Base-by-base conservation (phyloP, 2,888 invertebrate species). In the Lasioglossum oenotherae region DNA sequence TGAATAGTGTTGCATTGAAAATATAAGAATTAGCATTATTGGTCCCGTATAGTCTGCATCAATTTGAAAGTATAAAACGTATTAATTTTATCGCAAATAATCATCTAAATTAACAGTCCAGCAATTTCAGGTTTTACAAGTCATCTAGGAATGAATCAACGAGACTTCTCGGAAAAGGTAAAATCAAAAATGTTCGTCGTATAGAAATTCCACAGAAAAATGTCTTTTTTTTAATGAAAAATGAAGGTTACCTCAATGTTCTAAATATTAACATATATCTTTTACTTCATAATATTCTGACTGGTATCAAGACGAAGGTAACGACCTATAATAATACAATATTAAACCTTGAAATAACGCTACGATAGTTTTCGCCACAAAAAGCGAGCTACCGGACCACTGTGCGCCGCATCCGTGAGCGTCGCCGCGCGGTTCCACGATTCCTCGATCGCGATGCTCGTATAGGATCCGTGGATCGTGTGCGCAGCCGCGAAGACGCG, bases 401-500 rank as follows among this genome's bases (percentile, higher is more conserved):
- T n/a, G n/a, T n/a, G n/a, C n/a, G n/a, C n/a, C n/a, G n/a, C n/a
- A n/a, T n/a, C n/a, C n/a, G 31, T 14, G 31, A 6, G 64, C 64
- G 16, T 64, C 14, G 27, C 4, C 64, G 27, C 31, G 60, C n/a
- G 49, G 35, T 69, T 69, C 35, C 49, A 49, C 69, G 69, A 78
- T 74, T 57, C 71, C 46, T 35, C 44, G 35, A 53, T 53, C 64
- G 60, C 44, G 53, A 74, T 82, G 72, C 64, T 53, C 31, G 31
- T 5, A 27, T 27, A 64, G 64, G 64, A 64, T 64, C 64, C 53
- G 72, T 46, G 82, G 76, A 74, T 73, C 49, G 74, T 57, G 57
- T 46, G 46, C 69, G 74, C 19, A 71, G 57, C 19, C 60, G 60
- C 49, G 53, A 84, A 78, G 84, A 69, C 74, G 74, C 84, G 84